These are phyloP conservation scores for Pseudomyrmex cubaensis DNA, from an alignment of 1,140 invertebrate species.

Conservation along the genomic window DNA sequence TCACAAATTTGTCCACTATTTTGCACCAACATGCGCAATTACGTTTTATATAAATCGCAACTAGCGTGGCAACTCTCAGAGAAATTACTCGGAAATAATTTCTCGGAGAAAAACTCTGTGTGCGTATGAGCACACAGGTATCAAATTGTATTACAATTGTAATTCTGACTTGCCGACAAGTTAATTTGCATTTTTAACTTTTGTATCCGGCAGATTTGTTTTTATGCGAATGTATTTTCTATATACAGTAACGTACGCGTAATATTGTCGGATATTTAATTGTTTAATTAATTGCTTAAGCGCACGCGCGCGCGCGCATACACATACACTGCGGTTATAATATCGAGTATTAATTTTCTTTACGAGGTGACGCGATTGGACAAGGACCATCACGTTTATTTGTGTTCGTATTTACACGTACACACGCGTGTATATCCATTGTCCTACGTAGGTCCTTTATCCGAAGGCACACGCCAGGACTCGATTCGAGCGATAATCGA, in stretches of 20 bases:
- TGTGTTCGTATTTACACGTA: slow-evolving; percentile 20
- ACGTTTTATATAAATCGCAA: slow-evolving; percentile 18
- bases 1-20: not conserved
- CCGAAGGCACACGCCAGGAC: slow-evolving; percentile 54
- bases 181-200: slow-evolving; percentile 16
- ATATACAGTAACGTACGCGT: too few species aligned
- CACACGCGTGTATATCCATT: slow-evolving; percentile 47
- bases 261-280: not conserved
- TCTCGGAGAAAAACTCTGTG: not conserved
- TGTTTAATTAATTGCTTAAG: not conserved
- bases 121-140: not conserved
- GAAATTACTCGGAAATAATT: slow-evolving; percentile 22
- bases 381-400: slow-evolving; percentile 16
- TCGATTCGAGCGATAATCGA: slow-evolving; percentile 70
- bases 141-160: slow-evolving; percentile 1
- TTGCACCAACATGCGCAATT: slow-evolving; percentile 2
- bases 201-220: not conserved
- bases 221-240: not conserved
- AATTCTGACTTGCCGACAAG: not conserved
- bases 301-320: too few species aligned
- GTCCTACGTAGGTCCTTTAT: slow-evolving; percentile 61
- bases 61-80: not conserved
- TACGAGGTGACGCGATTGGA: slow-evolving; percentile 6
- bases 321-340: not conserved
- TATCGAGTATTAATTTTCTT: slow-evolving; percentile 57